Conservation (phyloP, 2,797 vertebrate species). For the Spinus olivaceus region DNA sequence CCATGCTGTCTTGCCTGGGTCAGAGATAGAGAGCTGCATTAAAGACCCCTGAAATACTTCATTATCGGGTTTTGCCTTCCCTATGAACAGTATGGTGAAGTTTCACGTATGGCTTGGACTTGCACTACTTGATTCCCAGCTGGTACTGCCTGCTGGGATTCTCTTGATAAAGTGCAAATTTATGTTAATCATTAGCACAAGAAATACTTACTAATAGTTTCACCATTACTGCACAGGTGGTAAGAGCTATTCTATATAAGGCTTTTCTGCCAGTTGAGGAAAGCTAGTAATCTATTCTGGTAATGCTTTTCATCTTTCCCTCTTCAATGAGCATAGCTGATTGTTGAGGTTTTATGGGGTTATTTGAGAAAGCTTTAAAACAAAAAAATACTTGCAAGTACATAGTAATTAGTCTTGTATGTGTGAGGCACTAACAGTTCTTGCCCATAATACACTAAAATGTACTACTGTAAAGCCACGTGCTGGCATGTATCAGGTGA, state of each 20-base stretch:
- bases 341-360: not conserved
- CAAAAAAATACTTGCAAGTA: not conserved
- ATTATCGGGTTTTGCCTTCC: not conserved
- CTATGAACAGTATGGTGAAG: not conserved
- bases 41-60: not conserved
- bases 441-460: not conserved
- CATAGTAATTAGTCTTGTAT: not conserved
- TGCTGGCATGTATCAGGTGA: not conserved
- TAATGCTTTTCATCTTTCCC: not conserved
- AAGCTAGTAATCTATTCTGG: not conserved
- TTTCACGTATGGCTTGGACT: not conserved
- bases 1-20: fast-evolving
- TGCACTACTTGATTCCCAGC: not conserved
- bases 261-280: not conserved
- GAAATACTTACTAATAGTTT: not conserved
- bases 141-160: not conserved
- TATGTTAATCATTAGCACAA: not conserved
- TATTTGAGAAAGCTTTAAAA: not conserved
- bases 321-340: not conserved
- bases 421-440: not conserved
- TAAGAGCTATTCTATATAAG: not conserved
- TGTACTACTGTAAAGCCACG: not conserved
- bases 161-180: not conserved
- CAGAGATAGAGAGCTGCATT: not conserved
- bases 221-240: not conserved